A percentile compares a stretch with the other conserved stretches of the same genome.
phyloP scores from a whole-genome alignment of 2,113 vertebrate genomes.

The Lycaon pictus region DNA sequence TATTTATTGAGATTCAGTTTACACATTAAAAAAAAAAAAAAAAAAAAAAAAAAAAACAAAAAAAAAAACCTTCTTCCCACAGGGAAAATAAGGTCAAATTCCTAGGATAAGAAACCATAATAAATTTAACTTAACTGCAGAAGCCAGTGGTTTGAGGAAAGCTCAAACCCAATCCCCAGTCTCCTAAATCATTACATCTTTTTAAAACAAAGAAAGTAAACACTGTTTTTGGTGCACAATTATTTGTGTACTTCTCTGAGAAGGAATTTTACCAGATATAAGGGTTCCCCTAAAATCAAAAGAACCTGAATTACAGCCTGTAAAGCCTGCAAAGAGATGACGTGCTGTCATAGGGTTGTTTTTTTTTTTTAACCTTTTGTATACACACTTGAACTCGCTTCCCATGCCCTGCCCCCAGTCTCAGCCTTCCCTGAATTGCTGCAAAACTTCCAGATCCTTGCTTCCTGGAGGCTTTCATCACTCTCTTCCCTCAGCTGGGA shows the following conservation, averaged over 20 bases:
- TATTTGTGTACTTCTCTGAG: neutral
- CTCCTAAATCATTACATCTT: neutral
- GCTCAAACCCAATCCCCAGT: neutral
- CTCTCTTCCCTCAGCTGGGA: neutral
- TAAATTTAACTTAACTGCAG: neutral
- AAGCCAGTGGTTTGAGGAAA: neutral
- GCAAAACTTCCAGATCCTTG: neutral
- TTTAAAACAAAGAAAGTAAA: conserved; percentile 21
- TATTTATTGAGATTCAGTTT: neutral
- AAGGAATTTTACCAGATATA: conserved; percentile 18
- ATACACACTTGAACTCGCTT: neutral
- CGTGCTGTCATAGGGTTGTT: neutral
- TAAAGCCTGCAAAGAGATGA: neutral
- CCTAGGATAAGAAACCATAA: conserved; percentile 34
- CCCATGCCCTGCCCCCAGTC: neutral
- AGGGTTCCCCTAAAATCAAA: neutral
- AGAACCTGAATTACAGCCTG: neutral
- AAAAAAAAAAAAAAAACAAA: neutral
- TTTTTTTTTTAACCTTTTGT: neutral
- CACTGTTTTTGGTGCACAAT: neutral
- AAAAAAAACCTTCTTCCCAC: neutral
- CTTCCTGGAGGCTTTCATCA: neutral
- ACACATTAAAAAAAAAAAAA: neutral
- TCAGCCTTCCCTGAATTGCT: neutral
- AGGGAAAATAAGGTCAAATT: conserved; percentile 32